Evolutionary conservation across 2,113 vertebrate species (phyloP).

Genomic region (Morone saxatilis): DNA sequence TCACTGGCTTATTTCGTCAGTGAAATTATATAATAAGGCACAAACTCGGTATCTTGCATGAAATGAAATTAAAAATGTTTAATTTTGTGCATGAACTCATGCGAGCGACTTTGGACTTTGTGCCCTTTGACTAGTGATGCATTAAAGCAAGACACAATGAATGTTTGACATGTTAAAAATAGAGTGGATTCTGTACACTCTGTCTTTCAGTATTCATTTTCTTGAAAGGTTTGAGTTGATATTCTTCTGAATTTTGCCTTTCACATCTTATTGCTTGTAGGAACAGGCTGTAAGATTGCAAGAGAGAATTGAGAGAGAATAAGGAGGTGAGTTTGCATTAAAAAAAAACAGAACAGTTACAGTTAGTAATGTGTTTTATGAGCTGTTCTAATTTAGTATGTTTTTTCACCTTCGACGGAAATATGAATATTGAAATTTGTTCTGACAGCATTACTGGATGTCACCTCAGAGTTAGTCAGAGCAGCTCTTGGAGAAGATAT

Average conservation of each 20-base stretch:
- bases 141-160: slow-evolving; percentile 24
- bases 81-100: slow-evolving; percentile 10
- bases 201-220: slow-evolving; percentile 25
- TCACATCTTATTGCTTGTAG: slow-evolving; percentile 19
- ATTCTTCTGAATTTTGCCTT: slow-evolving; percentile 10
- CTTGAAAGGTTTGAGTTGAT: slow-evolving; percentile 15
- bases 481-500: slow-evolving; percentile 28
- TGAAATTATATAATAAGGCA: slow-evolving; percentile 2
- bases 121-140: slow-evolving; percentile 1
- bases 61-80: slow-evolving; percentile 1
- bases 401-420: slow-evolving; percentile 28
- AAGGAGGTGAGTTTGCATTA: not conserved
- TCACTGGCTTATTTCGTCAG: slow-evolving; percentile 2
- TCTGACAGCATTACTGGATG: slow-evolving; percentile 37
- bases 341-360: slow-evolving; percentile 16
- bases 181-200: not conserved
- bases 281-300: slow-evolving; percentile 18
- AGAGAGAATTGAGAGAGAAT: slow-evolving; percentile 7
- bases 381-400: slow-evolving; percentile 36
- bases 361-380: slow-evolving; percentile 28
- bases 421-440: slow-evolving; percentile 63
- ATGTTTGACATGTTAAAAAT: slow-evolving; percentile 45
- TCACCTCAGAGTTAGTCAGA: slow-evolving; percentile 50
- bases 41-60: not conserved
- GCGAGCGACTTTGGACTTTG: slow-evolving; percentile 20